Evolutionary conservation across 2,113 vertebrate species (phyloP), one percentile per base, ranked within the genome.

Genomic region (Neolamprologus toae): DNA sequence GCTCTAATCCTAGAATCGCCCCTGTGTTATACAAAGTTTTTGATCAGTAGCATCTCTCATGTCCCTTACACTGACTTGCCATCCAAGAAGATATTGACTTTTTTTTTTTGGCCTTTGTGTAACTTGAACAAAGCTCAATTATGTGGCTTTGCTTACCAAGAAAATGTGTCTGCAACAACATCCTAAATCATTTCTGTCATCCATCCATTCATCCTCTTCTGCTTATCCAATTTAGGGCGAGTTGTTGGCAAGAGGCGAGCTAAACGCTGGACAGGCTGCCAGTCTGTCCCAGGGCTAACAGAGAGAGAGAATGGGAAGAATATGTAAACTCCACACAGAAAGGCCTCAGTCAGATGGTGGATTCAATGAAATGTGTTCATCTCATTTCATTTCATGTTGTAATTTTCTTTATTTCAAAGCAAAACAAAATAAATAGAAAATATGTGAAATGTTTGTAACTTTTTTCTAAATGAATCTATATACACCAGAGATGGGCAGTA

Each of bases 341-440:
- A 54, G n/a, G 10, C 53, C 10, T 54, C 53, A 54, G n/a, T 54
- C 51, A 54, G 53, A 54, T 54, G 53, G 53, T 54, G 53, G 53
- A 21, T 54, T 54, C 53, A 54, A 12, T 54, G n/a, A 21, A 54
- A 54, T 23, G 53, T 54, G 53, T 23, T 54, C n/a, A 11, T 54
- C 2, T 23, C 5, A 1, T 21, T 54, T 54, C 0, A 54, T 54
- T 23, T 54, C n/a, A 54, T 54, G n/a, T 21, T 54, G 0, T 54
- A 21, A 54, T 54, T 54, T 54, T 21, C 5, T 54, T 54, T 54
- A 54, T 23, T 12, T 54, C 5, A 23, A 11, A 54, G n/a, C 51
- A 54, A 54, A 54, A 23, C 5, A 23, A 23, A 21, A 12, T 4
- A 54, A 21, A 54, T 54, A 54, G 10, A 54, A 54, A 54, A 54